Base-by-base conservation (phyloP, 2,113 vertebrate species). In the Percopsis transmontana region DNA sequence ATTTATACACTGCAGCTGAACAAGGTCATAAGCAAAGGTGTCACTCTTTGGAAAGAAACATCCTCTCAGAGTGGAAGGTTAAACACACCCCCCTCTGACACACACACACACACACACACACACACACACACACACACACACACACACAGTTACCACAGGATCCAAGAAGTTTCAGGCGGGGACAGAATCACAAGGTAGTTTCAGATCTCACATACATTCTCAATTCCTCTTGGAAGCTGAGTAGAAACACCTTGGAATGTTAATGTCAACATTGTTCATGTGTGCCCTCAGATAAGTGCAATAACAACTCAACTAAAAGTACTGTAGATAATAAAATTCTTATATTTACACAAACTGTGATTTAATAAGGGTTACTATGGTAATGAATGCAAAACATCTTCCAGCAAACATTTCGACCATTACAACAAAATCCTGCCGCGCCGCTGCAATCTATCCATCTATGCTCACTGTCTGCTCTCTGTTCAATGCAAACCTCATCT, bases 171-270 rank as follows among this genome's bases (percentile, higher is more conserved):
- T 76, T 75, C 67, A 53, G 57, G 71, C 62, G 42, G 60, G 63
- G 38, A 42, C 47, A 53, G 87, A 85, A 88, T 90, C 86, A 87
- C 66, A 87, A 65, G 65, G 50, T 74, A 66, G 87, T 92, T 92
- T 92, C 89, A 91, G 69, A 87, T 91, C 88, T 87, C 77, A 24
- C 40, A 68, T 45, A 75, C 51, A 79, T 79, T 92, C 87, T 92
- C 90, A 87, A 92, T 92, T 92, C 91, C 91, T 81, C 77, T 69
- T 60, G 85, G 88, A 80, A 86, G 79, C 82, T 85, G 88, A 87
- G 84, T 87, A 90, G 68, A 54, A 76, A 68, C 73, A 61, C 42
- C 19, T 41, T 78, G 73, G 77, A 79, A 85, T 55, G 5, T 33
- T 6, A 47, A 47, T 47, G 45, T 16, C 15, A 47, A 19, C 18